These are phyloP conservation scores for Hypocryptadius cinnamomeus DNA, from an alignment of 2,113 vertebrate genomes.

Conservation along the genomic window DNA sequence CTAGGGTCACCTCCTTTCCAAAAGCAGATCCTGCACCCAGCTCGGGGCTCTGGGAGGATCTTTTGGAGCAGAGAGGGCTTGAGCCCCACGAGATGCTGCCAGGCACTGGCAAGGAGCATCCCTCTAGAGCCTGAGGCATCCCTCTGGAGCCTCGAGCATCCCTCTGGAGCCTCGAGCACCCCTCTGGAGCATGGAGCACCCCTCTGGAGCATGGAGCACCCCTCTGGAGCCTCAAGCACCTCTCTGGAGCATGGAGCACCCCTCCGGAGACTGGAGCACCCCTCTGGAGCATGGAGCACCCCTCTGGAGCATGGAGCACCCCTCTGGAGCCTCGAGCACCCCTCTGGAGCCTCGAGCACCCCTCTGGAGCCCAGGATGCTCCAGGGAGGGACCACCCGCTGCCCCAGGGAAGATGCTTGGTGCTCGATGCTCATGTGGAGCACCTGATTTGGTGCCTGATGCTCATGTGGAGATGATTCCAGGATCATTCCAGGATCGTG, in stretches of 20 bases:
- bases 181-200: neutral
- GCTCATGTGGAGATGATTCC: neutral
- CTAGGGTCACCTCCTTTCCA: neutral
- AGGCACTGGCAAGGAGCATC: neutral
- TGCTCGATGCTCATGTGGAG: neutral
- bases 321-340: rapidly evolving
- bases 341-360: neutral
- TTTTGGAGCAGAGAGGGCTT: neutral
- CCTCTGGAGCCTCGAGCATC: neutral
- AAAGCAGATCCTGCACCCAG: neutral
- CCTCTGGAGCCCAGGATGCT: neutral
- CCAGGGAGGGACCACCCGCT: rapidly evolving
- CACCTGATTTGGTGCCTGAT: neutral
- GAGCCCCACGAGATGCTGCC: rapidly evolving
- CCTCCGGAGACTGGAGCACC: neutral
- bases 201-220: neutral
- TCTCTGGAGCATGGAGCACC: too few relatives aligned
- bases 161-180: neutral
- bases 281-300: neutral
- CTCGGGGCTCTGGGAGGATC: neutral
- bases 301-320: neutral
- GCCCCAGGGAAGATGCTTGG: neutral
- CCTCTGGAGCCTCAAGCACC: neutral
- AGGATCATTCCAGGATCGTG: neutral
- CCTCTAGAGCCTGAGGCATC: neutral